Evolutionary conservation across 2,888 invertebrate species (phyloP), one percentile per base, ranked within the genome.

Genomic region (Proisotoma minuta): DNA sequence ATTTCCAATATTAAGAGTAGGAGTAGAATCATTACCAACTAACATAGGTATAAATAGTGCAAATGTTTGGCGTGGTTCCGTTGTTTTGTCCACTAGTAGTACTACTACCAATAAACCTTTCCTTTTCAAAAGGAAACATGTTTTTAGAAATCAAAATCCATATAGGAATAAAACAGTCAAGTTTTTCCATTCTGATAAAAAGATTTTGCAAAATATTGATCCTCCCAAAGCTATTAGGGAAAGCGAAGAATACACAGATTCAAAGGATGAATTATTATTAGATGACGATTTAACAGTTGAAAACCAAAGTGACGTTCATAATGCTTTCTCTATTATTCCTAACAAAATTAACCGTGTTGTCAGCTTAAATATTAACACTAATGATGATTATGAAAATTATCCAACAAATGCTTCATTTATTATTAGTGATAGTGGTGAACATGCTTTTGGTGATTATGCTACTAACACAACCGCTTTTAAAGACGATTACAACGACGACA

Each of bases 81-180:
- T 43, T 43, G 43, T 43, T 20, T 43, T n/a, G 10, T 43, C 43
- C 10, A 20, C 22, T 29, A 26, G 43, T 18, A 26, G 43, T 2
- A 34, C 43, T 4, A 20, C 22, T 29, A 26, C 56, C 24, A 26
- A 40, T 2, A 34, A 34, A 29, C 57, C 57, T 18, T 18, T 57
- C 18, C 26, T 49, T 10, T 49, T 24, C 49, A 57, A 49, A 29
- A 47, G 57, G 49, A 26, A 34, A 20, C n/a, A 20, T 22, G 23
- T 22, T 18, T 23, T 23, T 50, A 18, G 8, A 48, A 48, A 18
- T 20, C 48, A 12, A 18, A 48, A 10, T 34, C 8, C 8, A 10
- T 10, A 34, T 15, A 34, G 20, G 18, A 5, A 43, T 43, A 15
- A n/a, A 20, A 43, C 5, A 43, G 43, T 43, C 4, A 5, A 43